Base-by-base conservation (phyloP, 2,888 invertebrate genomes). In the Eupsilia transversa region DNA sequence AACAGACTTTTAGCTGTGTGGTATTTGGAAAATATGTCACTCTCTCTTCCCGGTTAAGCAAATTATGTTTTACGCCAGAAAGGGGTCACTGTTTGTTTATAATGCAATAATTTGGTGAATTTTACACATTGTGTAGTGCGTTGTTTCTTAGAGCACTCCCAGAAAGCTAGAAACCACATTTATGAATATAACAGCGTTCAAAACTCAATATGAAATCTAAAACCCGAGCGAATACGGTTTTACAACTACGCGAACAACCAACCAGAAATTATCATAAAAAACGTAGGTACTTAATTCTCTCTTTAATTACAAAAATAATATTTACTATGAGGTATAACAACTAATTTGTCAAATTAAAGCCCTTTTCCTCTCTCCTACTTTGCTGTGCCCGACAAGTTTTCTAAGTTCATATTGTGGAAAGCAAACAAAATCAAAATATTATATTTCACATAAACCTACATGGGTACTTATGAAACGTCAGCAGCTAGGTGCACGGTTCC, bases 1-100 rank as follows among this genome's bases (percentile, higher is more conserved):
- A 54, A 65, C 41, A 6, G 61, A 61, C 65, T 65, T 76, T 59
- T 54, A 57, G 3, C 12, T 33, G 63, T 57, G 27, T 52, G 33
- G n/a, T 41, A 41, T 76, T 43, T 0, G 17, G n/a, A 35, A 57
- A 65, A 69, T 54, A 41, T 64, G 43, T 2, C 23, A 54, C 14
- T 30, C 41, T 49, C 3, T 27, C 17, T 49, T 57, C 9, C 10
- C 4, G 0, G 14, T 38, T 41, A 33, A 72, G 30, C 9, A 9
- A 33, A 54, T 72, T 23, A 38, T 52, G n/a, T 6, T 14, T 17
- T 5, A 54, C 12, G 2, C 17, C 23, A 27, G 3, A 35, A 41
- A 30, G 7, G 7, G 17, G 7, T 0, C 23, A 14, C 27, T 52
- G 6, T 46, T 12, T 10, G 17, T 27, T 66, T 38, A 14, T 2